phyloP scores from a whole-genome alignment of 2,113 vertebrate genomes.

The Acanthochromis polyacanthus region DNA sequence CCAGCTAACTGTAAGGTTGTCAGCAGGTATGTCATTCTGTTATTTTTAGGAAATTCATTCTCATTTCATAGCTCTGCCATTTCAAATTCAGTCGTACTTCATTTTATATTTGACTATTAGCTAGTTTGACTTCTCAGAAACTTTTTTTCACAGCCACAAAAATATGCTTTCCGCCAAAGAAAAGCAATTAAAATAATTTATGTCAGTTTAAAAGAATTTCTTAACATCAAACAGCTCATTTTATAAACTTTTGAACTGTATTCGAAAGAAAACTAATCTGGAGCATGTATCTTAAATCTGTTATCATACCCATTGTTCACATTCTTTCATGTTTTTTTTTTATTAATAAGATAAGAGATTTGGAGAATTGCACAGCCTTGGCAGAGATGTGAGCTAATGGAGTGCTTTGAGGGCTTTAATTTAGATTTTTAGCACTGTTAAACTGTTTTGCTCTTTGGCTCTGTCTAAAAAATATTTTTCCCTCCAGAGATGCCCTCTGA shows the following conservation, averaged over 20 bases:
- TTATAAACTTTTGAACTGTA: too few relatives aligned
- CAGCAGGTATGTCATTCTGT: background rate
- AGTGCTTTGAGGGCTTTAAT: background rate
- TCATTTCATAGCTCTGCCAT: background rate
- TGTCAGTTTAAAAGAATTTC: background rate
- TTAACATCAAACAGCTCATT: background rate
- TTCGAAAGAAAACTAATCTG: too few relatives aligned
- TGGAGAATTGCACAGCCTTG: background rate
- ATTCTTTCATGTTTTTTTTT: background rate
- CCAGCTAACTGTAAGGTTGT: background rate
- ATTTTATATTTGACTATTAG: background rate
- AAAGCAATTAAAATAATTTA: too few relatives aligned
- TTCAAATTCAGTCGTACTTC: background rate
- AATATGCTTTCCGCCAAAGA: too few relatives aligned
- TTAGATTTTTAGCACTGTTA: constrained; percentile 25
- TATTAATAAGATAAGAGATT: background rate
- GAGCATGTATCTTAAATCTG: too few relatives aligned
- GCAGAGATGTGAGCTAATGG: background rate
- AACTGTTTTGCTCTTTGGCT: constrained; percentile 13
- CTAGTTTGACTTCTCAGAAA: background rate
- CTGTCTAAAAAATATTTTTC: background rate
- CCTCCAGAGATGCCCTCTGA: background rate
- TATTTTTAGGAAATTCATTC: background rate
- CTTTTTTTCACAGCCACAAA: too few relatives aligned
- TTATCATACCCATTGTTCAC: background rate